phyloP scores from a whole-genome alignment of 1,140 invertebrate genomes.

The Drosophila erecta region DNA sequence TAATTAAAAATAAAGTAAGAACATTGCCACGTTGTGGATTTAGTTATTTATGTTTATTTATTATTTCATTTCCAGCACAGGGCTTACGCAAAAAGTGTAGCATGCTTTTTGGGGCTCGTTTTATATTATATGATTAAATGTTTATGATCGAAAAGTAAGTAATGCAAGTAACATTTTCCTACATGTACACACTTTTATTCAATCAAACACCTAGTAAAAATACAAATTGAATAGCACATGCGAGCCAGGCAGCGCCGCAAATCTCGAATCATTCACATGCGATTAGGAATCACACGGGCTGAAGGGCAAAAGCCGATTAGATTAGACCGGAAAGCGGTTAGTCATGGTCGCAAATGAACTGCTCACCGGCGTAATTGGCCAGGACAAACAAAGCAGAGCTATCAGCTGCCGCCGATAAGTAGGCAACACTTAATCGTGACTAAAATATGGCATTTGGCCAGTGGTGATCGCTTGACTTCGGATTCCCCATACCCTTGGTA shows the following conservation, averaged over 20 bases:
- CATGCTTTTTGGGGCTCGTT: too few species aligned
- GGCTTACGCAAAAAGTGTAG: too few species aligned
- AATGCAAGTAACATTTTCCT: too few species aligned
- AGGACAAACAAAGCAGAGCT: slow-evolving; percentile 14
- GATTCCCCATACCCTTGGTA: neutral
- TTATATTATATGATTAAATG: too few species aligned
- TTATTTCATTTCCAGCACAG: neutral
- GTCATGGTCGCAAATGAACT: slow-evolving; percentile 51
- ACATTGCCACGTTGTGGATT: neutral
- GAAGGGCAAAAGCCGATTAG: slow-evolving; percentile 31
- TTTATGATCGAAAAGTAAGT: too few species aligned
- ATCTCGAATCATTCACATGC: slow-evolving; percentile 37
- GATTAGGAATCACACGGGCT: neutral
- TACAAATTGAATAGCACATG: slow-evolving; percentile 37
- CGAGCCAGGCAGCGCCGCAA: neutral
- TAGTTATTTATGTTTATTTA: neutral
- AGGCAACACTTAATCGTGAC: slow-evolving; percentile 29
- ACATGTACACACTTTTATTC: too few species aligned
- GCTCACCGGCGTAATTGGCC: slow-evolving; percentile 11
- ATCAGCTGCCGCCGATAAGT: slow-evolving; percentile 36
- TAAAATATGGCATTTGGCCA: slow-evolving; percentile 1
- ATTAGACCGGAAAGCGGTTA: slow-evolving; percentile 45
- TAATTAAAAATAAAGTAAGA: slow-evolving; percentile 21
- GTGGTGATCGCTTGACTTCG: neutral
- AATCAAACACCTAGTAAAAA: neutral